phyloP scores from a whole-genome alignment of 2,797 vertebrate genomes.

The Mallotus villosus region DNA sequence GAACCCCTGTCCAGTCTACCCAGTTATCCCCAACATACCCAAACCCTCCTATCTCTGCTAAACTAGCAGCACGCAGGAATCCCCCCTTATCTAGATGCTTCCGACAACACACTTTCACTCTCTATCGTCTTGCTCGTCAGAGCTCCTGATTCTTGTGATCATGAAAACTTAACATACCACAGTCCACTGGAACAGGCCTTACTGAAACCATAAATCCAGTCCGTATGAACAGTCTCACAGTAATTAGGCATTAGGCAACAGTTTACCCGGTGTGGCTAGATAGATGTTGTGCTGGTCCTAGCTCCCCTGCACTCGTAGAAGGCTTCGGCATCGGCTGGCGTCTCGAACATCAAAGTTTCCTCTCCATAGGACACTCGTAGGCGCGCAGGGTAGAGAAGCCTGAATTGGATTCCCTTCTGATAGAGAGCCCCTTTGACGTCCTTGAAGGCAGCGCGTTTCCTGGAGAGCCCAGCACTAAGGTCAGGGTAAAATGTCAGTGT shows the following conservation, averaged over 20 bases:
- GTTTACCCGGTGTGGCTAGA: background rate
- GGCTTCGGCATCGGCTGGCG: background rate
- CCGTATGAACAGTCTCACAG: background rate
- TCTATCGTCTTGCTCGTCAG: background rate
- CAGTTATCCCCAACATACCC: background rate
- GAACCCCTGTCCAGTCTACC: background rate
- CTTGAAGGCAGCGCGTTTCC: background rate
- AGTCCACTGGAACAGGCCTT: background rate
- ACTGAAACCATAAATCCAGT: background rate
- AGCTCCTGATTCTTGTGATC: background rate
- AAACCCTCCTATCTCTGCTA: slow-evolving; percentile 4
- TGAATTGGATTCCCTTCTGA: slow-evolving; percentile 1
- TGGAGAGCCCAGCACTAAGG: background rate
- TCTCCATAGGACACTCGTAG: slow-evolving; percentile 4
- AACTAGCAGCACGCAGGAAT: background rate
- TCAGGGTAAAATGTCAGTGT: slow-evolving; percentile 1
- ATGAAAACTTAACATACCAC: background rate
- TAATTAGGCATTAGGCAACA: background rate
- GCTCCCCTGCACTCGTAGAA: background rate
- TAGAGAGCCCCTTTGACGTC: slow-evolving; percentile 7
- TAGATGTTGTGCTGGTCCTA: background rate
- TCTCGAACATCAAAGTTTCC: background rate
- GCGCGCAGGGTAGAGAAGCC: slow-evolving; percentile 1
- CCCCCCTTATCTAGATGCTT: background rate
- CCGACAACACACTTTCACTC: background rate